Percentiles rank a stretch among this genome's conserved stretches.
Conservation (phyloP, 2,888 invertebrate species). For the Drosophila barbarae region DNA sequence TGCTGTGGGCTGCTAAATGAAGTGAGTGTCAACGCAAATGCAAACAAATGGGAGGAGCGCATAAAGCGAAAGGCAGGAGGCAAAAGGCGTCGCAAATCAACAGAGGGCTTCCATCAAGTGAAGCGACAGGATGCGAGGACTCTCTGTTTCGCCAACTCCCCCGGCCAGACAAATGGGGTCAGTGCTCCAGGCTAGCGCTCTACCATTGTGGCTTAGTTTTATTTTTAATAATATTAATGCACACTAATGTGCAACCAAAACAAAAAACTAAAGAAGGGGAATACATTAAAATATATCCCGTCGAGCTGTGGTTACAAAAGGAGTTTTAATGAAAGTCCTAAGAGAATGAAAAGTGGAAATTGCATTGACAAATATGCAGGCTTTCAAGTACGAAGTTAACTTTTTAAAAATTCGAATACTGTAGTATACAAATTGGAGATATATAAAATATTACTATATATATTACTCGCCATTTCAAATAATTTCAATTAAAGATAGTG, state of each 20-base stretch:
- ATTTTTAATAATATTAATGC: constrained; percentile 47
- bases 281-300: constrained; percentile 22
- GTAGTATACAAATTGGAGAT: background rate
- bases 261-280: constrained; percentile 2
- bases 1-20: constrained; percentile 58
- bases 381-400: background rate
- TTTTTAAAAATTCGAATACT: background rate
- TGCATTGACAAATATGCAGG: constrained; percentile 6
- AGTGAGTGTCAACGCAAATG: constrained; percentile 71
- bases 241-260: constrained; percentile 22
- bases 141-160: constrained; percentile 22
- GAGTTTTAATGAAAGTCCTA: constrained; percentile 25
- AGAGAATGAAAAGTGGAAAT: constrained; percentile 2
- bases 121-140: constrained; percentile 28
- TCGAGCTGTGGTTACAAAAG: constrained; percentile 24
- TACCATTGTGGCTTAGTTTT: constrained; percentile 26
- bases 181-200: constrained; percentile 48
- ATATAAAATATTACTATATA: too few relatives aligned
- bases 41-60: constrained; percentile 54
- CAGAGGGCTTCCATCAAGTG: constrained; percentile 44
- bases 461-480: too few relatives aligned
- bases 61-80: constrained; percentile 46
- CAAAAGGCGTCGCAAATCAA: constrained; percentile 47
- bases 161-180: constrained; percentile 48
- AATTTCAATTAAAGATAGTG: background rate